A percentile compares a stretch with the other conserved stretches of the same genome.
These are phyloP conservation scores for Perccottus glenii DNA, from an alignment of 2,113 vertebrate species.

Conservation along the genomic window DNA sequence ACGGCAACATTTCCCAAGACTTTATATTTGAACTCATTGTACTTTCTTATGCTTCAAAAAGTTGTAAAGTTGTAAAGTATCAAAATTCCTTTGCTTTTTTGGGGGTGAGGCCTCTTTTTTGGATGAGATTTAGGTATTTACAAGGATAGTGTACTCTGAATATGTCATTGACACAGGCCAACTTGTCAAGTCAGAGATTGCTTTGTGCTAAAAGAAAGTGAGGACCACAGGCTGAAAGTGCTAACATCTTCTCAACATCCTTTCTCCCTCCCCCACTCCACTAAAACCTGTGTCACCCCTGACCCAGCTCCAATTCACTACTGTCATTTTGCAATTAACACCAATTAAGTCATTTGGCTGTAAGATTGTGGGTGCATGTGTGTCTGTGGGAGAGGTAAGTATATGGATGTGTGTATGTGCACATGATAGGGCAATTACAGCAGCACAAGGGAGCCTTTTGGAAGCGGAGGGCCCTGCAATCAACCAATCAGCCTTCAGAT, in stretches of 20 bases:
- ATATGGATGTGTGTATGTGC: conserved; percentile 51
- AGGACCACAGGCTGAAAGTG: conserved; percentile 28
- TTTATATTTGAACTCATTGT: no score
- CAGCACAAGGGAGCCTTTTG: conserved; percentile 87
- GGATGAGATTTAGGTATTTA: not conserved
- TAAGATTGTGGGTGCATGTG: conserved; percentile 81
- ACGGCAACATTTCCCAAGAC: no score
- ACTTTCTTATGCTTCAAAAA: no score
- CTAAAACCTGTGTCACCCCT: conserved; percentile 88
- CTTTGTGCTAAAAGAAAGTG: conserved; percentile 66
- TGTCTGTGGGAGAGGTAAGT: conserved; percentile 21
- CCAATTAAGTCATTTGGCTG: conserved; percentile 94
- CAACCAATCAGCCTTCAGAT: conserved; percentile 88
- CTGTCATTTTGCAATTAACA: conserved; percentile 97
- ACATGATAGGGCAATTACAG: conserved; percentile 86
- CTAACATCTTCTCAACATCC: conserved; percentile 66
- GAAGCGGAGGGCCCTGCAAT: conserved; percentile 87
- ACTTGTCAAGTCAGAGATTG: conserved; percentile 82
- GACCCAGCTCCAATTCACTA: conserved; percentile 88
- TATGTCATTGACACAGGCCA: conserved; percentile 62
- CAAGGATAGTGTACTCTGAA: conserved; percentile 16
- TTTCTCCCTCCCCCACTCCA: conserved; percentile 62
- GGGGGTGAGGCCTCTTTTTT: no score
- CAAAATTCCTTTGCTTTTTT: no score
- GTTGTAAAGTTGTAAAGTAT: no score